Conservation (phyloP, 2,113 vertebrate genomes). For the Bubo scandiacus region DNA sequence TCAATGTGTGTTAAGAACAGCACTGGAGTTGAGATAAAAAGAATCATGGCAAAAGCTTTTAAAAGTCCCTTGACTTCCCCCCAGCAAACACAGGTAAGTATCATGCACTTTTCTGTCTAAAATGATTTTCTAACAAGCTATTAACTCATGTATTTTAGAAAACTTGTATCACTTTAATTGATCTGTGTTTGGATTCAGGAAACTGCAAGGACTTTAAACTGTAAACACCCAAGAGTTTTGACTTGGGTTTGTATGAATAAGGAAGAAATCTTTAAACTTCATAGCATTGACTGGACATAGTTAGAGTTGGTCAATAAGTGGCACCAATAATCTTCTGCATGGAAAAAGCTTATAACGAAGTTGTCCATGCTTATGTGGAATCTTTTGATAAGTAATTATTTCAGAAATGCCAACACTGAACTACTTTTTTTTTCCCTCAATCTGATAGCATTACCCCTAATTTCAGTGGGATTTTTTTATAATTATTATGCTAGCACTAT, state of each 20-base stretch:
- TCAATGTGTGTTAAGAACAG: conserved; percentile 98
- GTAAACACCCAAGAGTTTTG: neutral
- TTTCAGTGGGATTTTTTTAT: neutral
- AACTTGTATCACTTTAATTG: neutral
- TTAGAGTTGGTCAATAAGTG: neutral
- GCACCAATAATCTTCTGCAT: neutral
- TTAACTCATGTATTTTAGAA: neutral
- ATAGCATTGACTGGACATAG: neutral
- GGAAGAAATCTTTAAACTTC: neutral
- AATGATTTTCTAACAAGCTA: neutral
- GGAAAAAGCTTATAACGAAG: neutral
- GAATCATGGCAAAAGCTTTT: conserved; percentile 98
- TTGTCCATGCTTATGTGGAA: neutral
- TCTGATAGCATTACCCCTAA: neutral
- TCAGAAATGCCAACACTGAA: neutral
- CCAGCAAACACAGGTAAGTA: conserved; percentile 90
- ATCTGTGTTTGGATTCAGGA: neutral
- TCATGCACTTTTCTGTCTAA: neutral
- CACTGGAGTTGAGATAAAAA: conserved; percentile 95
- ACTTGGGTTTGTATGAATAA: neutral
- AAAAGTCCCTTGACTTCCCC: conserved; percentile 95
- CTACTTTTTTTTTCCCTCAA: neutral
- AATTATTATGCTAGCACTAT: neutral
- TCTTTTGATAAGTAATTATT: neutral
- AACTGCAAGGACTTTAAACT: neutral